Conservation (phyloP, 2,797 vertebrate species). For the Pseudomugil tenellus region DNA sequence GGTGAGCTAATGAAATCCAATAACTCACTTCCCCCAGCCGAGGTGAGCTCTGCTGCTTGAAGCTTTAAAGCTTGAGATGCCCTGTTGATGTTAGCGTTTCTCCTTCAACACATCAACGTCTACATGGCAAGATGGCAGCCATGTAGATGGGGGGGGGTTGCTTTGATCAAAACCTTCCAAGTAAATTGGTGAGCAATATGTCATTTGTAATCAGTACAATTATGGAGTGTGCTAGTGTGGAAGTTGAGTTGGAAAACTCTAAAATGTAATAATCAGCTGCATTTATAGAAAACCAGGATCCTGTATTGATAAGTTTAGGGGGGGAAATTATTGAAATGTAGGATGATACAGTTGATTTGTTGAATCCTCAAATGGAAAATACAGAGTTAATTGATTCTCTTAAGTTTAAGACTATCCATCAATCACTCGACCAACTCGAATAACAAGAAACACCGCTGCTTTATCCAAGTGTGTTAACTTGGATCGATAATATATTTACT, state of each 20-base stretch:
- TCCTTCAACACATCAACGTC: too few relatives aligned
- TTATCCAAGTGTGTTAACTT: too few relatives aligned
- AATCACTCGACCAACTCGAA: too few relatives aligned
- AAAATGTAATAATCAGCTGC: not conserved
- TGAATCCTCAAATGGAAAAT: not conserved
- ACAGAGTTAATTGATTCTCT: not conserved
- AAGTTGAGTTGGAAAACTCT: not conserved
- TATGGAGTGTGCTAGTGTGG: not conserved
- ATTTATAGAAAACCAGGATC: not conserved
- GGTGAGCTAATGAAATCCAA: conserved; percentile 69
- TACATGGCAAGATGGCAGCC: too few relatives aligned
- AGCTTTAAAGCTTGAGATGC: conserved; percentile 33
- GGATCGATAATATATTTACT: too few relatives aligned
- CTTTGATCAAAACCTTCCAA: not conserved
- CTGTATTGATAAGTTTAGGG: not conserved
- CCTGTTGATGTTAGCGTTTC: conserved; percentile 11
- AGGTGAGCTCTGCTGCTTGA: conserved; percentile 24
- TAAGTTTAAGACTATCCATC: not conserved
- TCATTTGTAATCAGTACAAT: not conserved
- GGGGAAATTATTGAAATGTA: not conserved
- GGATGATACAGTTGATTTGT: not conserved
- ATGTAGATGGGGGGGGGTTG: too few relatives aligned
- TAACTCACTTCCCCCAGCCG: conserved; percentile 53
- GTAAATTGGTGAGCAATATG: not conserved
- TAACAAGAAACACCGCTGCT: too few relatives aligned